Evolutionary conservation across 2,888 invertebrate species (phyloP).

Genomic region (Eristalis tenax): DNA sequence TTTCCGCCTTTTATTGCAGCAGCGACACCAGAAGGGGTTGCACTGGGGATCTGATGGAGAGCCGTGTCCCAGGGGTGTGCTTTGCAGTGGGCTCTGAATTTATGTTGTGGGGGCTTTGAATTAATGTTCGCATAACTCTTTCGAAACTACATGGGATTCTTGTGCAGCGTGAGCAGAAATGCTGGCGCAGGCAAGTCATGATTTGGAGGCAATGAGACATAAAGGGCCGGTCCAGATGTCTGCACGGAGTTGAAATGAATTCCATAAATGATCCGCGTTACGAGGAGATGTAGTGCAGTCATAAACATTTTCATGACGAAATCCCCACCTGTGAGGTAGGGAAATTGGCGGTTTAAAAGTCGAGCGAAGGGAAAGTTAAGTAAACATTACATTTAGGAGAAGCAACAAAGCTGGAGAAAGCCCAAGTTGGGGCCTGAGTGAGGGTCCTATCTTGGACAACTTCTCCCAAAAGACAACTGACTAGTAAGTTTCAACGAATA

Average conservation of each 20-base stretch:
- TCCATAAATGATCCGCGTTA: not conserved
- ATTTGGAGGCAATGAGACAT: not conserved
- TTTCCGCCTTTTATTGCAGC: not conserved
- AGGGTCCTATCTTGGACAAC: too few species aligned
- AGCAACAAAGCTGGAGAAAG: too few species aligned
- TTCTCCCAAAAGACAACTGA: not conserved
- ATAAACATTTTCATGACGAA: not conserved
- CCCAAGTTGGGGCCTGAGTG: too few species aligned
- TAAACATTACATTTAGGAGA: not conserved
- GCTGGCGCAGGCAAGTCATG: not conserved
- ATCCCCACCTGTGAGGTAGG: not conserved
- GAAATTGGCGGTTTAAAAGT: not conserved
- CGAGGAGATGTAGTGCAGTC: not conserved
- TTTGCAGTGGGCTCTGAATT: not conserved
- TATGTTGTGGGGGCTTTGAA: not conserved
- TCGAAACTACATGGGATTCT: not conserved
- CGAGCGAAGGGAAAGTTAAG: too few species aligned
- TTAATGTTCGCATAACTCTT: not conserved
- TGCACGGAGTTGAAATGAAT: not conserved
- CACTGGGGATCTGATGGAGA: not conserved
- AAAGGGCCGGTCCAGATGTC: not conserved
- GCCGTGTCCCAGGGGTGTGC: not conserved
- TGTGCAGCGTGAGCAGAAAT: not conserved
- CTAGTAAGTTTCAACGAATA: too few species aligned
- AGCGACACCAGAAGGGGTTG: not conserved